A percentile compares a stretch with the other conserved stretches of the same genome.
Evolutionary conservation across 2,797 vertebrate genomes (phyloP).

Genomic region (Sebastes steindachneri): DNA sequence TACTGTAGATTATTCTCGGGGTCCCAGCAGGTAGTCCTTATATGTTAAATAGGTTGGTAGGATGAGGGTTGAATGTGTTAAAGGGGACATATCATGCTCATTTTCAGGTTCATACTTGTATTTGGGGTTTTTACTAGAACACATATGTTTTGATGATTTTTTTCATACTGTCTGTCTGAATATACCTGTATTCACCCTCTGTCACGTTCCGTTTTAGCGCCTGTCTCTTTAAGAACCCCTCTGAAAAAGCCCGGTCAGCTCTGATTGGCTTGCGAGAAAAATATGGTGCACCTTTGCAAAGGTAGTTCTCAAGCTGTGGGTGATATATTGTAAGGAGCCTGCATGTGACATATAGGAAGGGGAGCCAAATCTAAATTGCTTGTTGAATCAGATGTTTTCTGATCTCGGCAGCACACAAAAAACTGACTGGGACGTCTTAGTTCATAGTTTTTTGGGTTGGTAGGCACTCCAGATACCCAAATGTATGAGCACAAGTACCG

Average conservation of each 20-base stretch:
- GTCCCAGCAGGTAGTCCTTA: no score
- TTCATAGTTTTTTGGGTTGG: neutral
- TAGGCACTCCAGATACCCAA: neutral
- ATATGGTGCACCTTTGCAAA: neutral
- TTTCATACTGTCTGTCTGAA: neutral
- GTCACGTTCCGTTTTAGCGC: neutral
- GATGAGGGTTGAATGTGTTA: neutral
- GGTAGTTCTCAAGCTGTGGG: neutral
- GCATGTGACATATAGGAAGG: neutral
- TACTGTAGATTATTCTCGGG: no score
- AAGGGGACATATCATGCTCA: neutral
- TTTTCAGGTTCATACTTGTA: no score
- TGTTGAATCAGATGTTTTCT: neutral
- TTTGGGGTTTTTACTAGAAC: neutral
- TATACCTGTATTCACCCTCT: neutral
- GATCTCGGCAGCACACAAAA: neutral
- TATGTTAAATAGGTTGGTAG: no score
- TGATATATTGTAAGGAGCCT: neutral
- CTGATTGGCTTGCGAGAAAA: neutral
- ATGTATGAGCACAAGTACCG: neutral
- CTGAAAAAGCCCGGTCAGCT: neutral
- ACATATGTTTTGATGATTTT: neutral
- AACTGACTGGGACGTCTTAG: neutral
- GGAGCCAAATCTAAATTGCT: neutral
- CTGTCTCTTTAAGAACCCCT: neutral